Percentiles rank a stretch among this genome's conserved stretches.
Conservation (phyloP, 2,797 vertebrate genomes). For the Pangasius macronema region DNA sequence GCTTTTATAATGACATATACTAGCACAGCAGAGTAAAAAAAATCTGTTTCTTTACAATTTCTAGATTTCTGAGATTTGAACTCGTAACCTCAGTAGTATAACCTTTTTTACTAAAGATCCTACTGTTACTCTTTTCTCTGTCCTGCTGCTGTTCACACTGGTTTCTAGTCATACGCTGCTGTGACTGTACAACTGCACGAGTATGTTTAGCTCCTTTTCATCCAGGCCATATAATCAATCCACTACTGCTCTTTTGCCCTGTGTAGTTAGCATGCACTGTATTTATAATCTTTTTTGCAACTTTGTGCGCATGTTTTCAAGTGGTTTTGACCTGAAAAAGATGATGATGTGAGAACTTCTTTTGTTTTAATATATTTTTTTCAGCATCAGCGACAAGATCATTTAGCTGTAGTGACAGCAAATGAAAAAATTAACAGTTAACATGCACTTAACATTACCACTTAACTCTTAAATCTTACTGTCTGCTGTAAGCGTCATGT, state of each 20-base stretch:
- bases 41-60: background rate
- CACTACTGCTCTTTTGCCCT: background rate
- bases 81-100: background rate
- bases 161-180: background rate
- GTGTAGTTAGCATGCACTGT: background rate
- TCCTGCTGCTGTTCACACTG: background rate
- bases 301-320: background rate
- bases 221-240: background rate
- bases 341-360: background rate
- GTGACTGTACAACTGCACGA: background rate
- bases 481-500: background rate
- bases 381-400: background rate
- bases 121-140: background rate
- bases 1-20: background rate
- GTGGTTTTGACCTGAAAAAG: background rate
- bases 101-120: background rate
- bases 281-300: background rate
- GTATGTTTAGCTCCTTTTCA: background rate
- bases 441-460: background rate
- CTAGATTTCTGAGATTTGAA: background rate
- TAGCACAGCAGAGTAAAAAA: background rate
- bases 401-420: background rate
- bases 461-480: no score
- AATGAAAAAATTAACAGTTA: background rate
- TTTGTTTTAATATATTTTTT: background rate